Evolutionary conservation across 1,140 invertebrate genomes (phyloP).

Genomic region (Metopolophium dirhodum): DNA sequence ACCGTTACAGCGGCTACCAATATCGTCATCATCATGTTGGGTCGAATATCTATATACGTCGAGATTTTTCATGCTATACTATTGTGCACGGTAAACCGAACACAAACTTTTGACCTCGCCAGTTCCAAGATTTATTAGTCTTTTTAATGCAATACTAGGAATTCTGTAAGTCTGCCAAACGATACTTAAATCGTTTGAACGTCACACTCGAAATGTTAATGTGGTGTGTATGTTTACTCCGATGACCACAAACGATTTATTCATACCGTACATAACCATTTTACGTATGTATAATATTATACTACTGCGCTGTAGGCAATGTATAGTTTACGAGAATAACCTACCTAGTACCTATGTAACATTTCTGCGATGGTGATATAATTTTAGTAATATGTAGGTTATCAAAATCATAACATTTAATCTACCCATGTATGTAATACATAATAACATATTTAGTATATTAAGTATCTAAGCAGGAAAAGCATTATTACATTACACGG

Average conservation of each 20-base stretch:
- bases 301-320: neutral
- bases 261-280: neutral
- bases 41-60: neutral
- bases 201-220: neutral
- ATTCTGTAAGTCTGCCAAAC: neutral
- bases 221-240: neutral
- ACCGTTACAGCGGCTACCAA: neutral
- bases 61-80: neutral
- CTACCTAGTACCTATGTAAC: neutral
- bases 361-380: neutral
- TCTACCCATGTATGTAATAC: neutral
- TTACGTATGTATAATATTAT: neutral
- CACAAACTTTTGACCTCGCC: neutral
- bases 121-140: neutral
- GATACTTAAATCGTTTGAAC: slow-evolving; percentile 8
- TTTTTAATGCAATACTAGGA: neutral
- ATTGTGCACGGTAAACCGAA: neutral
- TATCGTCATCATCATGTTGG: neutral
- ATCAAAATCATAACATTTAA: slow-evolving; percentile 3
- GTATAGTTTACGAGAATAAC: neutral
- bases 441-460: neutral
- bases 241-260: slow-evolving; percentile 8
- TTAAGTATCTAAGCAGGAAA: neutral
- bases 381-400: neutral
- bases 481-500: neutral